Percentiles rank a stretch among this genome's conserved stretches.
These are phyloP conservation scores for Cololabis saira DNA, from an alignment of 2,113 vertebrate species.

Conservation along the genomic window DNA sequence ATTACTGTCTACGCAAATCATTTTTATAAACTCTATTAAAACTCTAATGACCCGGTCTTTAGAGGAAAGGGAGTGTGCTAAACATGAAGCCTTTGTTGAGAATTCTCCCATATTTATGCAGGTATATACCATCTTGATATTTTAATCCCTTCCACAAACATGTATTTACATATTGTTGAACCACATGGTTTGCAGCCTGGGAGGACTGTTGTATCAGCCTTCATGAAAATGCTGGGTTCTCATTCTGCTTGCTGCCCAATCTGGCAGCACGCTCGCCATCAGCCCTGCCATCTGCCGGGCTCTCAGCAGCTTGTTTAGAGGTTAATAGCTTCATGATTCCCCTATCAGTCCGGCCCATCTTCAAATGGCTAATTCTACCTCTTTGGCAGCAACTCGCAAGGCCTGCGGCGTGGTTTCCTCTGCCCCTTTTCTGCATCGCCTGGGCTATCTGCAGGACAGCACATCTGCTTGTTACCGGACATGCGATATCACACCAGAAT, in stretches of 20 bases:
- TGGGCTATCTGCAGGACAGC: conserved; percentile 62
- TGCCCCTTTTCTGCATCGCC: conserved; percentile 47
- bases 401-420: conserved; percentile 51
- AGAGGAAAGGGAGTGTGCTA: background rate
- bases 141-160: conserved; percentile 27
- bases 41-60: background rate
- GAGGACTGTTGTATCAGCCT: conserved; percentile 38
- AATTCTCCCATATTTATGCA: conserved; percentile 16
- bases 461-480: conserved; percentile 66
- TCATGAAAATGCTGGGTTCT: conserved; percentile 44
- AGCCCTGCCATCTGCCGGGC: conserved; percentile 74
- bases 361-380: conserved; percentile 77
- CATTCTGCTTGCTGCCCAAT: conserved; percentile 52
- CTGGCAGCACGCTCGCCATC: conserved; percentile 69
- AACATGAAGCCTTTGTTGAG: background rate
- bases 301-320: conserved; percentile 81
- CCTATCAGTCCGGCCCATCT: conserved; percentile 78
- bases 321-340: conserved; percentile 79
- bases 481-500: conserved; percentile 59
- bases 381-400: conserved; percentile 65
- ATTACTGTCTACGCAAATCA: background rate
- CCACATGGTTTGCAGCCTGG: conserved; percentile 42
- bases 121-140: conserved; percentile 20
- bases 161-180: conserved; percentile 32
- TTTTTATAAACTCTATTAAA: background rate